phyloP scores from a whole-genome alignment of 1,140 invertebrate species.

The Oryctes rhinoceros region DNA sequence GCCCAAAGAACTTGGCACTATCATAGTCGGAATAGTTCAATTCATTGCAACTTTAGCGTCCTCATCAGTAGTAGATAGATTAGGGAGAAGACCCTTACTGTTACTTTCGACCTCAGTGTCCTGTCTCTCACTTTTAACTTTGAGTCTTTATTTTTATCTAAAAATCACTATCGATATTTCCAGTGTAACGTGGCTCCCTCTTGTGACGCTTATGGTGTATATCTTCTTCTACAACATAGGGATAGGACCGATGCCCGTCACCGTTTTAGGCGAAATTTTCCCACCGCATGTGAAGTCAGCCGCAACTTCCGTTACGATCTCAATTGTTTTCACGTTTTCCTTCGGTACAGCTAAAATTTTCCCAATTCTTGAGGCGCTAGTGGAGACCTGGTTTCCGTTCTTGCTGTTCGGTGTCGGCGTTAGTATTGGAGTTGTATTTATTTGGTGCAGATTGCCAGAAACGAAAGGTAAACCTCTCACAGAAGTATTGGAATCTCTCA shows the following conservation, averaged over 20 bases:
- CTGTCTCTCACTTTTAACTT: constrained; percentile 50
- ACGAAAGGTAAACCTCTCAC: constrained; percentile 82
- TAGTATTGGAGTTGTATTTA: constrained; percentile 67
- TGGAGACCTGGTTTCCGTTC: constrained; percentile 76
- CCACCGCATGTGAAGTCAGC: constrained; percentile 72
- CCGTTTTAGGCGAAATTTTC: constrained; percentile 77
- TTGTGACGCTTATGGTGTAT: constrained; percentile 71
- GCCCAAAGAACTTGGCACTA: constrained; percentile 69
- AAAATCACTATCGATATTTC: constrained; percentile 22
- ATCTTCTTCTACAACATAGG: constrained; percentile 75
- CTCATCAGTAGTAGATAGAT: constrained; percentile 75
- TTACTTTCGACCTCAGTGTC: constrained; percentile 72
- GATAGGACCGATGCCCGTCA: constrained; percentile 73
- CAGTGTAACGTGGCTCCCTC: constrained; percentile 59
- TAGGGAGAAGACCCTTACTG: constrained; percentile 75
- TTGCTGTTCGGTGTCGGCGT: constrained; percentile 76
- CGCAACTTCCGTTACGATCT: constrained; percentile 72
- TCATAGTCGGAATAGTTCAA: constrained; percentile 79
- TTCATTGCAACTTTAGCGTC: constrained; percentile 72
- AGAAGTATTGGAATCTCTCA: constrained; percentile 48
- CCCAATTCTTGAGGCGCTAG: constrained; percentile 39
- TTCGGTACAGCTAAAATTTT: constrained; percentile 60
- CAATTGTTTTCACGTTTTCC: constrained; percentile 72
- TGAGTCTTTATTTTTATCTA: constrained; percentile 46
- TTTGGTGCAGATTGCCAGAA: constrained; percentile 75